phyloP scores from a whole-genome alignment of 2,888 invertebrate genomes.

The Acrobasis repandana region DNA sequence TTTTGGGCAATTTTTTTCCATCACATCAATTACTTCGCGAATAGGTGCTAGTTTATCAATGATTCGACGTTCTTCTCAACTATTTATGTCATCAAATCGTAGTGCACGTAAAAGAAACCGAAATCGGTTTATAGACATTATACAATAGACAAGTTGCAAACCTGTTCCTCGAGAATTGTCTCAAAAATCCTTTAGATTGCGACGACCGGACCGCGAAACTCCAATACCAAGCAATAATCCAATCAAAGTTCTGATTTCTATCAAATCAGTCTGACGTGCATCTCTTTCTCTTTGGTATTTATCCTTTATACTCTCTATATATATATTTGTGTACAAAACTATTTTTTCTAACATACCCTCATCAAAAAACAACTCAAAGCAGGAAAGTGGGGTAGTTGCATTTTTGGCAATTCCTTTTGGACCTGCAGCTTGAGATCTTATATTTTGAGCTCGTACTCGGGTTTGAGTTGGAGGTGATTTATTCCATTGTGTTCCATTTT shows the following conservation, averaged over 20 bases:
- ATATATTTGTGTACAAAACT: not conserved
- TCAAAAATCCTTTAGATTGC: constrained; percentile 15
- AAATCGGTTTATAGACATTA: no score
- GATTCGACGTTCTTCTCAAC: constrained; percentile 16
- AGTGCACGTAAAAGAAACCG: no score
- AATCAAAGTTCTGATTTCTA: constrained; percentile 10
- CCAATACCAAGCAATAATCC: constrained; percentile 12
- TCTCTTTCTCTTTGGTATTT: constrained; percentile 8
- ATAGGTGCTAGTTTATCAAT: constrained; percentile 28
- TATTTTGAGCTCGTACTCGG: no score
- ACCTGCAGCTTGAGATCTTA: not conserved
- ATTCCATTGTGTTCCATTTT: no score
- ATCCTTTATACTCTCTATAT: not conserved
- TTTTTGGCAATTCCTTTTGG: constrained; percentile 1
- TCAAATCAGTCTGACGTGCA: not conserved
- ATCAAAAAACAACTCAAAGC: constrained; percentile 1
- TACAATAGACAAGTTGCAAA: not conserved
- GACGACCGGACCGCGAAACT: not conserved
- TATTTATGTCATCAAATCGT: constrained; percentile 27
- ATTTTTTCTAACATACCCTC: not conserved
- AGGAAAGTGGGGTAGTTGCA: not conserved
- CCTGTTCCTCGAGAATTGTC: constrained; percentile 4
- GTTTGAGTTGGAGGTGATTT: no score
- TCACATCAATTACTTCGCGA: constrained; percentile 26
- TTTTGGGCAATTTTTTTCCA: constrained; percentile 9